These are phyloP conservation scores for Cerastis leucographa DNA, from an alignment of 2,888 invertebrate genomes.

Conservation along the genomic window DNA sequence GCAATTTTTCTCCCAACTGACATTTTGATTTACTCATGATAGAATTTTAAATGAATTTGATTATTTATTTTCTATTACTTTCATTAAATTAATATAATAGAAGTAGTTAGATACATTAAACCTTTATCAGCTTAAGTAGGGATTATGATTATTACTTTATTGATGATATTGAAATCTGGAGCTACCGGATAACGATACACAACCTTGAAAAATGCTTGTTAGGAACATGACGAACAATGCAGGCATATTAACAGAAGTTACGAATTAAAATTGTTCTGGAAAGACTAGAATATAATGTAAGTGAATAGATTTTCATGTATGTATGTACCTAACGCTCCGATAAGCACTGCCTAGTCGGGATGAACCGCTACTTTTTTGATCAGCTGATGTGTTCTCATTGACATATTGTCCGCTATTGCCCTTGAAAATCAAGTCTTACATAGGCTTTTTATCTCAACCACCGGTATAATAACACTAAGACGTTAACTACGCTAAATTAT, in stretches of 20 bases:
- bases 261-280: background rate
- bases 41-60: background rate
- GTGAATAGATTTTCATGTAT: background rate
- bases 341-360: slow-evolving; percentile 2
- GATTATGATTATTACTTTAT: background rate
- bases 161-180: background rate
- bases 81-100: no score
- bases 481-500: slow-evolving; percentile 33
- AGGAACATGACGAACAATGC: background rate
- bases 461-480: background rate
- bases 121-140: background rate
- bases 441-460: background rate
- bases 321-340: background rate
- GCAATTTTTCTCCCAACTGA: background rate
- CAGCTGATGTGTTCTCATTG: slow-evolving; percentile 45
- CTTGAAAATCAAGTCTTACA: background rate
- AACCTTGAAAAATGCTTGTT: slow-evolving; percentile 7
- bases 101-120: background rate
- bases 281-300: background rate
- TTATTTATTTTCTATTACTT: no score
- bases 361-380: slow-evolving; percentile 49
- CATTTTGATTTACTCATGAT: background rate
- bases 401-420: background rate
- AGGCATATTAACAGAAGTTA: background rate
- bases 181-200: background rate